phyloP scores from a whole-genome alignment of 2,797 vertebrate genomes.

The Margarornis squamiger region DNA sequence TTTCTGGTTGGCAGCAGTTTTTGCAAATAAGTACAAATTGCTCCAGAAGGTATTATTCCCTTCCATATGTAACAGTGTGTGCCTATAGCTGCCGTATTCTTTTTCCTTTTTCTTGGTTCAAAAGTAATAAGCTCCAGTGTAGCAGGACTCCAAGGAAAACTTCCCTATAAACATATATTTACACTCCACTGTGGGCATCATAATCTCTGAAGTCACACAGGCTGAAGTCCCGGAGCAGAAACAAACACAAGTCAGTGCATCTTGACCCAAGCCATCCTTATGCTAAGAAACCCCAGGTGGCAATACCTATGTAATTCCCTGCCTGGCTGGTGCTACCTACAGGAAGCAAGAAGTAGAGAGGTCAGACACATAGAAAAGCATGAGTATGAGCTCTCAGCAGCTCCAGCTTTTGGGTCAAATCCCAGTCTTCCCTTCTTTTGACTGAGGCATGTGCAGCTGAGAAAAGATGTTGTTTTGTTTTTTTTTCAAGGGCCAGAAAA shows the following conservation, averaged over 20 bases:
- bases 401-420: constrained; percentile 23
- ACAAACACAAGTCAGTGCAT: not conserved
- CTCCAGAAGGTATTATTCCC: not conserved
- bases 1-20: not conserved
- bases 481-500: not conserved
- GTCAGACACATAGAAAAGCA: not conserved
- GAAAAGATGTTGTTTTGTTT: not conserved
- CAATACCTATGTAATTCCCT: not conserved
- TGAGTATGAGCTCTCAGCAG: not conserved
- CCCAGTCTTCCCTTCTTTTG: not conserved
- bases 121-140: not conserved
- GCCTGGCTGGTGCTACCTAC: not conserved
- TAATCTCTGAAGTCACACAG: not conserved
- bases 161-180: not conserved
- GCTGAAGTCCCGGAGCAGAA: not conserved
- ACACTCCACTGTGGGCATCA: not conserved
- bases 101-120: not conserved
- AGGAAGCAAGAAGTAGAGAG: not conserved
- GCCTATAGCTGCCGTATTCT: not conserved
- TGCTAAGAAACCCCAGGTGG: not conserved
- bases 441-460: not conserved
- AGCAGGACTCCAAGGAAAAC: not conserved
- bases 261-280: not conserved
- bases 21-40: constrained; percentile 14
- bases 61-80: not conserved